Evolutionary conservation across 2,797 vertebrate genomes (phyloP).

Genomic region (Vespertilio murinus): DNA sequence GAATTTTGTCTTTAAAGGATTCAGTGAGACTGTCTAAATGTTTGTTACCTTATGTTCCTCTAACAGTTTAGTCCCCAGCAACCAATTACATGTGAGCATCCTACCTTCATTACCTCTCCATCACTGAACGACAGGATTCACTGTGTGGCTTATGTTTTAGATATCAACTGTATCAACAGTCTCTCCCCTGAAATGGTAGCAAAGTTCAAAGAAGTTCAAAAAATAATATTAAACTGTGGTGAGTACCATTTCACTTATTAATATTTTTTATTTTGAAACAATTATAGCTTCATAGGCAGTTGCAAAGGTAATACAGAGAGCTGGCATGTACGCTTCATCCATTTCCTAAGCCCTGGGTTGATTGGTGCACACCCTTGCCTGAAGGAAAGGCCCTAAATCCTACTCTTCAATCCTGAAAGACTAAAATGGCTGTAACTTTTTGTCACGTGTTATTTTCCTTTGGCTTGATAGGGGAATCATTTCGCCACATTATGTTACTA

Average conservation of each 20-base stretch:
- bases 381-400: not conserved
- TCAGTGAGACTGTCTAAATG: not conserved
- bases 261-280: not conserved
- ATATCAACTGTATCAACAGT: slow-evolving; percentile 66
- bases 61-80: slow-evolving; percentile 49
- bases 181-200: slow-evolving; percentile 62
- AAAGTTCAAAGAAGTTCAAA: slow-evolving; percentile 38
- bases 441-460: not conserved
- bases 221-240: slow-evolving; percentile 43
- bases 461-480: not conserved
- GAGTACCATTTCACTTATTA: slow-evolving; percentile 23
- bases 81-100: not conserved
- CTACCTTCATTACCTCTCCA: slow-evolving; percentile 4
- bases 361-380: not conserved
- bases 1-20: not conserved
- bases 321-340: not conserved
- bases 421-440: not conserved
- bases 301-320: not conserved
- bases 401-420: not conserved
- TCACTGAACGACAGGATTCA: slow-evolving; percentile 65
- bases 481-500: not conserved
- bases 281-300: not conserved
- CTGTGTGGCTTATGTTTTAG: slow-evolving; percentile 77
- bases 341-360: not conserved
- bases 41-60: not conserved